Base-by-base conservation (phyloP, 2,113 vertebrate species). In the Zosterops lateralis region DNA sequence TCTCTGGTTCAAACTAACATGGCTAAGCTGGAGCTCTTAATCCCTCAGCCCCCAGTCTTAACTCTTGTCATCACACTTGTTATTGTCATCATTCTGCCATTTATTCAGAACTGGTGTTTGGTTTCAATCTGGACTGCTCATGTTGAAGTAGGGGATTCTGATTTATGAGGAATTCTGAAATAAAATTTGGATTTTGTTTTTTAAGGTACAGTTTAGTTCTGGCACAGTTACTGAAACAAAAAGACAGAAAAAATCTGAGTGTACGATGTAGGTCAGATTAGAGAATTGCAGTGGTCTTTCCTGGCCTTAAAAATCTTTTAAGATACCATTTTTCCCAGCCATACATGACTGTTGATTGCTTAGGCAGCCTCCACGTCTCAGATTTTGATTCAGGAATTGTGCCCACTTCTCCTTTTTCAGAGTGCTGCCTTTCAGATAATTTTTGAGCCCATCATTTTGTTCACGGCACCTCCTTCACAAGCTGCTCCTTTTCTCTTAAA, bases 391-490 rank as follows among this genome's bases (percentile, higher is more conserved):
- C 20, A 44, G 12, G 3, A 79, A 77, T 88, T 83, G 90, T 62
- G 26, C 28, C 22, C 32, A 12, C 32, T 64, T 71, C 45, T 22
- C 14, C 53, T 79, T 87, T 75, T 87, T 73, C 48, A 72, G 57
- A 58, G 44, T 67, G 38, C 66, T 92, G 77, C 84, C 45, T 84
- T 66, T 56, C 42, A 83, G 60, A 20, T 74, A 8, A 48, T 47
- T 67, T 84, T 71, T 94, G 93, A 96, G 88, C 83, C 90, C 48
- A 81, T 88, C 1, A 1, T 92, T 95, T 93, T 77, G 83, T 71
- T 92, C 83, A 90, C 77, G 75, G 64, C 57, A 77, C 14, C 61
- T 81, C 79, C 76, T 88, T 77, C 2, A 3, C 67, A 70, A 77
- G 24, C 38, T 76, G 42, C 29, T 87, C 24, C 34, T 80, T 65